phyloP scores from a whole-genome alignment of 2,888 invertebrate genomes.

The Exephanes ischioxanthus region DNA sequence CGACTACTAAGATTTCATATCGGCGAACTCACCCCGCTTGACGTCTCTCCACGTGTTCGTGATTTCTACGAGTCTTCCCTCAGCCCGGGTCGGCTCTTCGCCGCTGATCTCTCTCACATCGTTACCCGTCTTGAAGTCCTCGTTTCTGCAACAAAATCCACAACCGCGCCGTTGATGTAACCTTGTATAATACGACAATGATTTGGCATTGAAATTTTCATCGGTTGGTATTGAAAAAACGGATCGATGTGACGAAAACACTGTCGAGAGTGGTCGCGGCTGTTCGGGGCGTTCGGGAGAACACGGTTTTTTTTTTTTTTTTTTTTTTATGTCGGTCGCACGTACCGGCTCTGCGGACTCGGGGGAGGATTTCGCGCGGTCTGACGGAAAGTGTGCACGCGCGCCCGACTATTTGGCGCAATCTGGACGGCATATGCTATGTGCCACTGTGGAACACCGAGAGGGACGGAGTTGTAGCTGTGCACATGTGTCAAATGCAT shows the following conservation, averaged over 20 bases:
- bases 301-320: conserved; percentile 17
- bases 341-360: conserved; percentile 1
- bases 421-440: conserved; percentile 49
- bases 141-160: conserved; percentile 70
- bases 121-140: conserved; percentile 68
- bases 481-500: conserved; percentile 75
- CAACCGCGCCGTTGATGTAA: not conserved
- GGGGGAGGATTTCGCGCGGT: not conserved
- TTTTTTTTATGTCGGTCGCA: conserved; percentile 35
- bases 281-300: not conserved
- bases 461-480: conserved; percentile 40
- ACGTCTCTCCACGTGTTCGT: conserved; percentile 83
- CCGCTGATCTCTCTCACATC: conserved; percentile 74
- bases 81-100: conserved; percentile 63
- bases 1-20: not conserved
- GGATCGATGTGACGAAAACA: not conserved
- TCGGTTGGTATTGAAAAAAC: not conserved
- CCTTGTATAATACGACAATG: not conserved
- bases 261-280: not conserved
- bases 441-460: not conserved
- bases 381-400: conserved; percentile 37
- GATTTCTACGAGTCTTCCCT: conserved; percentile 80
- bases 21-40: conserved; percentile 81
- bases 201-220: conserved; percentile 3
- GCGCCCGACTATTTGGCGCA: conserved; percentile 51